These are phyloP conservation scores for Caenorhabditis sp. DNA, from an alignment of 2,888 invertebrate genomes.

Conservation along the genomic window DNA sequence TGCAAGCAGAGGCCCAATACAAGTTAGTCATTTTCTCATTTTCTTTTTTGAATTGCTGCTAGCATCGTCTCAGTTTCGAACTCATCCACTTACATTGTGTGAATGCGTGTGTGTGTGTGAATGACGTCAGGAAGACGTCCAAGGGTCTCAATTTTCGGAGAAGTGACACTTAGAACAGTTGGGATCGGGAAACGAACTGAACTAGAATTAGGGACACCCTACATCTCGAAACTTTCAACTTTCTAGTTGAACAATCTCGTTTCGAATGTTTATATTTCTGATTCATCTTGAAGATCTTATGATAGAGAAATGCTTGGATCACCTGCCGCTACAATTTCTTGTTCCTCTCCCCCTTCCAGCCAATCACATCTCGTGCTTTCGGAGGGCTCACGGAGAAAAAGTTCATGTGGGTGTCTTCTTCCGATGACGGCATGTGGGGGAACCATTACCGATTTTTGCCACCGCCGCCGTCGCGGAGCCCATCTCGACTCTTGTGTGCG, in stretches of 20 bases:
- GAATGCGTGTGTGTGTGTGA: conserved; percentile 47
- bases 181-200: neutral
- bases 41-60: conserved; percentile 61
- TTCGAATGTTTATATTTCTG: no score
- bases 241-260: no score
- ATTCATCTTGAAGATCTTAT: no score
- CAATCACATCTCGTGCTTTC: conserved; percentile 5
- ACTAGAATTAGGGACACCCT: neutral
- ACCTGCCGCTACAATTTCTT: neutral
- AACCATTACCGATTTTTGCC: conserved; percentile 40
- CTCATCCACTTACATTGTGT: conserved; percentile 52
- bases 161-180: conserved; percentile 19
- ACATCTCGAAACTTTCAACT: no score
- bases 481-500: conserved; percentile 21
- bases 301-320: neutral
- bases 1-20: conserved; percentile 96
- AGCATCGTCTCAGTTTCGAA: conserved; percentile 36
- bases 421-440: conserved; percentile 25
- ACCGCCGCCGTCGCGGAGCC: conserved; percentile 1
- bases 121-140: conserved; percentile 33
- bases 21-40: conserved; percentile 85
- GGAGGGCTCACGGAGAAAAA: neutral
- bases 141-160: conserved; percentile 43
- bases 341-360: neutral
- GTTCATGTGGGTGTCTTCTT: conserved; percentile 31